Evolutionary conservation across 2,888 invertebrate species (phyloP).

Genomic region (Clistopyga incitator): DNA sequence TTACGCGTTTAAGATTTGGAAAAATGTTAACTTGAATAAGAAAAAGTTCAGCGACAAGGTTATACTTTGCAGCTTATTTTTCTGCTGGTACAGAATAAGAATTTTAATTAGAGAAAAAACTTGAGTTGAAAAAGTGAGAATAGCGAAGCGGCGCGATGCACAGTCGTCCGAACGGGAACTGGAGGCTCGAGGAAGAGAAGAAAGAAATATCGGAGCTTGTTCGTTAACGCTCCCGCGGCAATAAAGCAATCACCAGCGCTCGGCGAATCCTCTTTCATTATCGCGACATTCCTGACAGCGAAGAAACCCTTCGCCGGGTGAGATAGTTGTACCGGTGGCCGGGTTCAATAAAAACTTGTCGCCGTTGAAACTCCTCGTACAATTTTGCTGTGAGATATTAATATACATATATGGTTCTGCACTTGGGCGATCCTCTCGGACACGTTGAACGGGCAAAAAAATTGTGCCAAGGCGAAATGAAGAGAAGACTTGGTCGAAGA

Average conservation of each 20-base stretch:
- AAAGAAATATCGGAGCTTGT: conserved; percentile 29
- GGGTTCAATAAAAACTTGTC: conserved; percentile 27
- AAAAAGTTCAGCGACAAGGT: too few species aligned
- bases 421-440: conserved; percentile 32
- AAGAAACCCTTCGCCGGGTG: neutral
- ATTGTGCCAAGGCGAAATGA: conserved; percentile 39
- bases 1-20: too few species aligned
- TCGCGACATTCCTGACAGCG: conserved; percentile 39
- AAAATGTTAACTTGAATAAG: too few species aligned
- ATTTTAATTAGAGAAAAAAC: conserved; percentile 33
- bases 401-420: conserved; percentile 23
- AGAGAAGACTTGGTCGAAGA: conserved; percentile 50
- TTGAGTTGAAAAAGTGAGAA: neutral
- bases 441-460: conserved; percentile 47
- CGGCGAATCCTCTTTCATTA: conserved; percentile 49
- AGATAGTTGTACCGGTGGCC: neutral
- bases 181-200: neutral
- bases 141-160: neutral
- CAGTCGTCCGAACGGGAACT: neutral
- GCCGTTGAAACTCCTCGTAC: conserved; percentile 23
- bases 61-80: too few species aligned
- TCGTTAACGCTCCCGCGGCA: conserved; percentile 35
- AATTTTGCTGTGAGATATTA: conserved; percentile 21
- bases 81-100: neutral
- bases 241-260: conserved; percentile 51